phyloP scores from a whole-genome alignment of 1,140 invertebrate genomes.

The Stratiolaelaps scimitus region DNA sequence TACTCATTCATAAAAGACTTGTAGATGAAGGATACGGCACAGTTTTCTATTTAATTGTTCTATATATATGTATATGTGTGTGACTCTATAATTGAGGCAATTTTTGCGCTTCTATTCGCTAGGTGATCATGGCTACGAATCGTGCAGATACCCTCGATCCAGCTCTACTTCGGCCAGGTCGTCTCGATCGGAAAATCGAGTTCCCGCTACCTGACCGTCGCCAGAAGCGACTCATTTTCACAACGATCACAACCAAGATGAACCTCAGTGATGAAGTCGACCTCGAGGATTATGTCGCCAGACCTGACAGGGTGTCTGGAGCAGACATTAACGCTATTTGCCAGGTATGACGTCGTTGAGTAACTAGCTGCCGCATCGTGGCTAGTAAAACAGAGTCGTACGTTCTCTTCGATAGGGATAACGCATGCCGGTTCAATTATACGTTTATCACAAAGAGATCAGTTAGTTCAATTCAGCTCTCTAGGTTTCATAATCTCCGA shows the following conservation, averaged over 20 bases:
- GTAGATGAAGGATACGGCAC: too few relatives aligned
- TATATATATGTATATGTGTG: too few relatives aligned
- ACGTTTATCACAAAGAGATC: too few relatives aligned
- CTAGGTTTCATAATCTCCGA: too few relatives aligned
- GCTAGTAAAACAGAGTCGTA: too few relatives aligned
- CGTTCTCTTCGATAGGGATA: too few relatives aligned
- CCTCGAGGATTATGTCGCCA: conserved; percentile 93
- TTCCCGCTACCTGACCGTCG: conserved; percentile 93
- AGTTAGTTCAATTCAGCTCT: too few relatives aligned
- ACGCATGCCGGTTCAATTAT: too few relatives aligned
- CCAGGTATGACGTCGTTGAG: conserved; percentile 65
- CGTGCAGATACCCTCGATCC: conserved; percentile 96
- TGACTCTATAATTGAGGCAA: too few relatives aligned
- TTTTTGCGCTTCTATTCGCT: conserved; percentile 36
- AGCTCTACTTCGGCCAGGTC: conserved; percentile 84
- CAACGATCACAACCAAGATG: conserved; percentile 96
- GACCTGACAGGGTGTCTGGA: conserved; percentile 95
- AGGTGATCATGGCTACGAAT: conserved; percentile 99
- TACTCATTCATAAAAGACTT: too few relatives aligned
- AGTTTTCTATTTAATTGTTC: too few relatives aligned
- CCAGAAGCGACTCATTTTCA: conserved; percentile 94
- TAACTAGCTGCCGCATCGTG: neutral
- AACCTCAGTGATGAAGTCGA: conserved; percentile 99
- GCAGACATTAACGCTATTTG: conserved; percentile 99
- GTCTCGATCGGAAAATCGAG: conserved; percentile 97